Base-by-base conservation (phyloP, 2,797 vertebrate genomes). In the Cryptoprocta ferox region DNA sequence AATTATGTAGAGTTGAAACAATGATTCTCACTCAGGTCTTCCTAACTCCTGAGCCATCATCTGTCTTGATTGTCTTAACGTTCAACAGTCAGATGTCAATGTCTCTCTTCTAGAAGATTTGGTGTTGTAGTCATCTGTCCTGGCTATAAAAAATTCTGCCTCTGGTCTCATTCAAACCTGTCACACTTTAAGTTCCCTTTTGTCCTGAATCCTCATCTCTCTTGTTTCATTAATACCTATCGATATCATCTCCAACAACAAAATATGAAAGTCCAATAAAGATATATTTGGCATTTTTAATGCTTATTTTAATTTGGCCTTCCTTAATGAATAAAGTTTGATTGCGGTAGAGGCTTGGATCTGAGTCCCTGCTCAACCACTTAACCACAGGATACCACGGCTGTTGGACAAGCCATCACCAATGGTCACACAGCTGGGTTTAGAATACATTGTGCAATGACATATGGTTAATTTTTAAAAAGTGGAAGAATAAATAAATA, bases 361-460 rank as follows among this genome's bases (percentile, higher is more conserved):
- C 35, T 3, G 10, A 16, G 26, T 28, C 5, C 32, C 39, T 56
- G 10, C 26, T 28, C 11, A 18, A 12, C 9, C 11, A 13, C 0
- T 10, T 32, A 65, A 32, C 4, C 12, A 53, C 0, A 0, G 13
- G 70, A 28, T 21, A 26, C 50, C 13, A 0, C 3, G 56, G 26
- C 42, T 35, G 1, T 18, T 53, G 1, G 8, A 10, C 7, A n/a
- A 42, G 18, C 1, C 5, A 12, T 61, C 11, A 63, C 15, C 19
- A 18, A 1, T 6, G 48, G 32, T 1, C 37, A 65, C 11, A 32
- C 28, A 21, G 18, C 3, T 45, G 21, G 12, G 9, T 30, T 56
- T 30, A 37, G 59, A 28, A 45, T 32, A 59, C 18, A 53, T 5
- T 26, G 6, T 32, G 7, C 11, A 5, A 7, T 32, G 53, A 65